phyloP scores from a whole-genome alignment of 2,113 vertebrate species.

The Enhydra lutris region DNA sequence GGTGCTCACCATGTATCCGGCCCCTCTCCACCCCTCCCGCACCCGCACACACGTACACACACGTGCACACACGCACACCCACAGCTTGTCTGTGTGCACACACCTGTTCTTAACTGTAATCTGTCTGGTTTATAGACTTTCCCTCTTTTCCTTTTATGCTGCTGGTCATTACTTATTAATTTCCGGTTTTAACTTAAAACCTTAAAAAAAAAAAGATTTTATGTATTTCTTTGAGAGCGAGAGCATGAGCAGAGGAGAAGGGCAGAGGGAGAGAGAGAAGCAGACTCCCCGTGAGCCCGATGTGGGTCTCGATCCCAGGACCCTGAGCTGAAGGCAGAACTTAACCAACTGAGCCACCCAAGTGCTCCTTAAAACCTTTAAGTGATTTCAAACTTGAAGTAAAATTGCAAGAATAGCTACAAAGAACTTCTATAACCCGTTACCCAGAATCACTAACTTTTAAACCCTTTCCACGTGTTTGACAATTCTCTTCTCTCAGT shows the following conservation, averaged over 20 bases:
- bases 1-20: not conserved
- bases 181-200: not conserved
- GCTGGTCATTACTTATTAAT: not conserved
- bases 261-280: too few relatives aligned
- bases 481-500: not conserved
- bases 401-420: not conserved
- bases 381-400: not conserved
- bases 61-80: not conserved
- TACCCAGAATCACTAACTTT: not conserved
- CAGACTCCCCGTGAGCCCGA: too few relatives aligned
- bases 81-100: rapidly evolving
- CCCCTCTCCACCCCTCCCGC: not conserved
- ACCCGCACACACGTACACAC: not conserved
- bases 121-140: not conserved
- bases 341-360: too few relatives aligned
- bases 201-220: not conserved
- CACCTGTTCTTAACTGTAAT: not conserved
- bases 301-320: too few relatives aligned
- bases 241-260: too few relatives aligned
- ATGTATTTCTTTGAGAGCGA: too few relatives aligned
- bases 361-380: not conserved
- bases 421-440: not conserved
- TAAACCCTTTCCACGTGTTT: not conserved
- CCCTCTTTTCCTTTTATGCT: not conserved
- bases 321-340: too few relatives aligned